Percentiles rank a stretch among this genome's conserved stretches.
Conservation (phyloP, 1,140 invertebrate species). For the Acyrthosiphon pisum region DNA sequence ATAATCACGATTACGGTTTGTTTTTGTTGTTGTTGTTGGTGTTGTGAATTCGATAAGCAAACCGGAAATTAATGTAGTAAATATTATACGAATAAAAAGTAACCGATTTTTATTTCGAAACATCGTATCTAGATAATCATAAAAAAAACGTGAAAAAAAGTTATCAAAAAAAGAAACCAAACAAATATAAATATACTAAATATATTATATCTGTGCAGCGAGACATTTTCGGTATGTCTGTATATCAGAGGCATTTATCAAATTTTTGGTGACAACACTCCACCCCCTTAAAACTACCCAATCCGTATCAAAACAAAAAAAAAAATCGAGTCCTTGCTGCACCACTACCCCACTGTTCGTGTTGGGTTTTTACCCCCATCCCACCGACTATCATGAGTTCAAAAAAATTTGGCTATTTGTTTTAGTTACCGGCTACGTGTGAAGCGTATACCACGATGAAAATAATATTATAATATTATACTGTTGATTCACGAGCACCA, state of each 20-base stretch:
- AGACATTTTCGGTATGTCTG: neutral
- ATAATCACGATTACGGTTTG: neutral
- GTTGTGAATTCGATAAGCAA: neutral
- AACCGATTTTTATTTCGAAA: neutral
- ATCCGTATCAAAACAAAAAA: neutral
- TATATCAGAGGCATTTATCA: neutral
- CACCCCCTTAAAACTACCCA: neutral
- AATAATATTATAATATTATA: no score
- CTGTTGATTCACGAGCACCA: neutral
- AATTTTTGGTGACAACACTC: neutral
- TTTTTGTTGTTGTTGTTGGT: neutral
- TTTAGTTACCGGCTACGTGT: no score
- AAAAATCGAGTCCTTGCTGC: neutral
- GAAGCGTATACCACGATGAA: neutral
- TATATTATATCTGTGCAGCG: neutral
- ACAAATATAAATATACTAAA: neutral
- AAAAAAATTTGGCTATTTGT: neutral
- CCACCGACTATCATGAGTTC: neutral
- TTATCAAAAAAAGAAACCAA: neutral
- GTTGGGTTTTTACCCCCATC: neutral
- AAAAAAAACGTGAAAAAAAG: neutral
- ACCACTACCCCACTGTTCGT: no score
- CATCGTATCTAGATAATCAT: neutral
- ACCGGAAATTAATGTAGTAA: conserved; percentile 8
- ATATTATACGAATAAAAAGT: neutral